A percentile compares a stretch with the other conserved stretches of the same genome.
Evolutionary conservation across 2,888 invertebrate genomes (phyloP).

Genomic region (Chirona hameri): DNA sequence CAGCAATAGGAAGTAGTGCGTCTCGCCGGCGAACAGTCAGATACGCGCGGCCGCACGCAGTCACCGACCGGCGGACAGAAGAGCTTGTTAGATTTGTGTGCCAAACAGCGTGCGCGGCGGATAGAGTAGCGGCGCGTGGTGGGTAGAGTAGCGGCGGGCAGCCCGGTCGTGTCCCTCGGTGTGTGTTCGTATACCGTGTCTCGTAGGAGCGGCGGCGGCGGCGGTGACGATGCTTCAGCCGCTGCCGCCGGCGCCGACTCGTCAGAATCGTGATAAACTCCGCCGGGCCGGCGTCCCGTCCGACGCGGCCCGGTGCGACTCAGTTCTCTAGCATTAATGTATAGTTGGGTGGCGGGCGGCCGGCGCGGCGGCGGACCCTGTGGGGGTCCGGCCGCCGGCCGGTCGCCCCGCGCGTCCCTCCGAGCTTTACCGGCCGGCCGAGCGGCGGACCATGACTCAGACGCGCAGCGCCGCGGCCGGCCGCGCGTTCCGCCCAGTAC

Average conservation of each 20-base stretch:
- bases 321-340: neutral
- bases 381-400: neutral
- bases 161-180: too few species aligned
- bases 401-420: neutral
- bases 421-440: neutral
- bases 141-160: neutral
- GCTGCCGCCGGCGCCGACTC: neutral
- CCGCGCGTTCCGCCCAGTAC: conserved; percentile 6
- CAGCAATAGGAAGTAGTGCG: conserved; percentile 1
- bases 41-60: too few species aligned
- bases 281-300: neutral
- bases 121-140: neutral
- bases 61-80: too few species aligned
- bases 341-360: neutral
- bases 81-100: conserved; percentile 26
- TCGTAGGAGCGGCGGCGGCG: neutral
- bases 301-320: neutral
- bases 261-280: neutral
- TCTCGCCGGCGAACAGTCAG: neutral
- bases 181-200: neutral
- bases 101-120: neutral
- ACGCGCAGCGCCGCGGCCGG: neutral
- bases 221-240: neutral
- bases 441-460: neutral
- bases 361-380: neutral